Conservation (phyloP, 2,888 invertebrate species). For the Cerastis rubricosa region DNA sequence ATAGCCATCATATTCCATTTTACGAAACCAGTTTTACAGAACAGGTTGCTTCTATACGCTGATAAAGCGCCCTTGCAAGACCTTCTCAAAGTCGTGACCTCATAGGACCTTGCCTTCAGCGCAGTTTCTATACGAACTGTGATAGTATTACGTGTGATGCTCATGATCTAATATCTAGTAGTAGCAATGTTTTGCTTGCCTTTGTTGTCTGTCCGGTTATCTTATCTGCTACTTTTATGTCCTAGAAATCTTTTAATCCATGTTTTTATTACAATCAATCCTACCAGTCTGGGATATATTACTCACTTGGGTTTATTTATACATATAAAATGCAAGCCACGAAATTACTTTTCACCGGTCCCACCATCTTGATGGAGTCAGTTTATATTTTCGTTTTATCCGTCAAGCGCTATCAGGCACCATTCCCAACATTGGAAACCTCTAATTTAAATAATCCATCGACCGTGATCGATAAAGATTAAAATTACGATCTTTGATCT, state of each 20-base stretch:
- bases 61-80: conserved; percentile 84
- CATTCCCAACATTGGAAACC: conserved; percentile 18
- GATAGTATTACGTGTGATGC: conserved; percentile 35
- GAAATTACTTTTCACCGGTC: conserved; percentile 1
- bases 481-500: conserved; percentile 36
- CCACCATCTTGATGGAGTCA: background rate
- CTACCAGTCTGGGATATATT: background rate
- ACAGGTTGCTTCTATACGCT: conserved; percentile 69
- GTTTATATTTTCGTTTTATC: conserved; percentile 8
- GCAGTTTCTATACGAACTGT: conserved; percentile 68
- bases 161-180: conserved; percentile 4
- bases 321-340: background rate
- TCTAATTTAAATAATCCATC: conserved; percentile 46
- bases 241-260: background rate
- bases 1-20: conserved; percentile 67
- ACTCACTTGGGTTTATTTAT: background rate
- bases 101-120: conserved; percentile 84
- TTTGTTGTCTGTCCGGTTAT: conserved; percentile 17
- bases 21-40: conserved; percentile 76
- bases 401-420: background rate
- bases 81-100: conserved; percentile 89
- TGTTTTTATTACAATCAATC: background rate
- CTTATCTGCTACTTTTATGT: background rate
- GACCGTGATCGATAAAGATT: conserved; percentile 36
- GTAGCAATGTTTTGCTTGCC: conserved; percentile 27